phyloP scores from a whole-genome alignment of 2,888 invertebrate species.

The Lordiphosa andalusiaca region DNA sequence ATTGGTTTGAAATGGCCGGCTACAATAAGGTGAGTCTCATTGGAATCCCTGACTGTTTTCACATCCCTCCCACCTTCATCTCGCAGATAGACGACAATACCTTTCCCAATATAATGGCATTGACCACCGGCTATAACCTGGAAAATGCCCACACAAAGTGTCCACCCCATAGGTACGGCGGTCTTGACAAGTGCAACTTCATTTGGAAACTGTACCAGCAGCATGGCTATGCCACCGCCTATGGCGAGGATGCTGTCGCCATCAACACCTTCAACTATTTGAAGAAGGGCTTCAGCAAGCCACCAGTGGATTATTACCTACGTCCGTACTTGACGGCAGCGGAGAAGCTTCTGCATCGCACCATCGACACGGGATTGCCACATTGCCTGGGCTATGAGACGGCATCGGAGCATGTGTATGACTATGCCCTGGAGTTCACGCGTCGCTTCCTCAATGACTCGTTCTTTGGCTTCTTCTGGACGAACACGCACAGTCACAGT shows the following conservation, averaged over 20 bases:
- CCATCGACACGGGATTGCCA: conserved; percentile 81
- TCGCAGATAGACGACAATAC: conserved; percentile 91
- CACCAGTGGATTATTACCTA: conserved; percentile 91
- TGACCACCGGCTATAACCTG: conserved; percentile 85
- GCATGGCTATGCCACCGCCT: conserved; percentile 88
- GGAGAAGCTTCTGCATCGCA: conserved; percentile 82
- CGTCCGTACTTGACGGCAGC: conserved; percentile 87
- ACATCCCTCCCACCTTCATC: too few species aligned
- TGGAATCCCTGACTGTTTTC: too few species aligned
- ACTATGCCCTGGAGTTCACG: conserved; percentile 86
- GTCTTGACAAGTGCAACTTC: conserved; percentile 86
- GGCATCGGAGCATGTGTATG: conserved; percentile 86
- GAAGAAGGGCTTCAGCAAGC: conserved; percentile 86
- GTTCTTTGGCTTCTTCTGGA: conserved; percentile 90
- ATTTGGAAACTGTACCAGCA: conserved; percentile 89
- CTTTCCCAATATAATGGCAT: conserved; percentile 93
- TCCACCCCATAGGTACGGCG: conserved; percentile 81
- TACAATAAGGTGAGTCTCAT: conserved; percentile 83
- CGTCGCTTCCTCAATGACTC: conserved; percentile 83
- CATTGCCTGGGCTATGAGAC: conserved; percentile 84
- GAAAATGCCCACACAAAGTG: conserved; percentile 81
- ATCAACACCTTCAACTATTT: conserved; percentile 87
- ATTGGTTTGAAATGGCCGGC: conserved; percentile 87
- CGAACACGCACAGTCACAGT: conserved; percentile 88
- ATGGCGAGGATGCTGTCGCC: conserved; percentile 87